Conservation (phyloP, 2,888 invertebrate species). For the Macroteleia sp. region DNA sequence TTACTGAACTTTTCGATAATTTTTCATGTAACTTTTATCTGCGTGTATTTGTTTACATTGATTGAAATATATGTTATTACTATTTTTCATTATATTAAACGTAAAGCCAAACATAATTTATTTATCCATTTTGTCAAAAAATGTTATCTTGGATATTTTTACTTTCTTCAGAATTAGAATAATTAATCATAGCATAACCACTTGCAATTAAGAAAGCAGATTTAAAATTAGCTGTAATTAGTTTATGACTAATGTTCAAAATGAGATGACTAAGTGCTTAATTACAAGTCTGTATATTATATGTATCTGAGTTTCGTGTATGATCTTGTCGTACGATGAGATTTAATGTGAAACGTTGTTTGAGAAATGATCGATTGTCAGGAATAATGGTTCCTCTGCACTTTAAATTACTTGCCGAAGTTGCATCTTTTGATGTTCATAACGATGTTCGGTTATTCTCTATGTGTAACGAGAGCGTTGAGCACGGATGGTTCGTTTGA, state of each 20-base stretch:
- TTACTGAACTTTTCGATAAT: too few species aligned
- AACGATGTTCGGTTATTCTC: constrained; percentile 62
- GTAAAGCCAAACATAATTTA: too few species aligned
- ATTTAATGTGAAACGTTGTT: constrained; percentile 40
- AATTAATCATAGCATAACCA: too few species aligned
- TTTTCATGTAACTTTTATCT: too few species aligned
- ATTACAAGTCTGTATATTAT: constrained; percentile 11
- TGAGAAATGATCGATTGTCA: constrained; percentile 57
- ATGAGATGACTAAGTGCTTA: neutral
- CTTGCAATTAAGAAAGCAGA: neutral
- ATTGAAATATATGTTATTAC: too few species aligned
- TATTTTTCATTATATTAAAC: too few species aligned
- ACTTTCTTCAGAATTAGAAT: too few species aligned
- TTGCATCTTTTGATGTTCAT: constrained; percentile 67
- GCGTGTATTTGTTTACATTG: too few species aligned
- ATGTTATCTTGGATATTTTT: too few species aligned
- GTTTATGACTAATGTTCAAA: constrained; percentile 10
- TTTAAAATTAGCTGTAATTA: neutral
- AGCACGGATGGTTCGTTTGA: constrained; percentile 66
- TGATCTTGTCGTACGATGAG: constrained; percentile 25
- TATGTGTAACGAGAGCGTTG: constrained; percentile 61
- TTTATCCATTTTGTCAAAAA: too few species aligned
- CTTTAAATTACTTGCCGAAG: constrained; percentile 65
- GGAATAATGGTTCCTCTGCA: constrained; percentile 58
- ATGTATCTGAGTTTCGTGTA: neutral